Percentiles rank a stretch among this genome's conserved stretches.
These are phyloP conservation scores for Ochlodes sylvanus DNA, from an alignment of 2,888 invertebrate genomes.

Conservation along the genomic window DNA sequence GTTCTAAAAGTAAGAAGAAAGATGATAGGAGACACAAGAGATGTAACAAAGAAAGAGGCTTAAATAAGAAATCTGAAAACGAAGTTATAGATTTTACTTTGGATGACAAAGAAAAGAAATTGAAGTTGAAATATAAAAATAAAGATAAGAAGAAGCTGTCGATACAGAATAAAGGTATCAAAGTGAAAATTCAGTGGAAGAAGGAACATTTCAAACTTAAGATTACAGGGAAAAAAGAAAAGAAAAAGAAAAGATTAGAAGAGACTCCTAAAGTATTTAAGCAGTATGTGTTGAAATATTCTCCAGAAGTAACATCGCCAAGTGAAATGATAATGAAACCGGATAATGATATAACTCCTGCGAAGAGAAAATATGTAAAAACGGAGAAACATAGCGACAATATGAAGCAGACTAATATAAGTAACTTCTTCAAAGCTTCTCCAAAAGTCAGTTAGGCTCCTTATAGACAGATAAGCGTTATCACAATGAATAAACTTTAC, in stretches of 20 bases:
- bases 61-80: conserved; percentile 31
- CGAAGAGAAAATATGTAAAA: conserved; percentile 56
- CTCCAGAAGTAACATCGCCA: conserved; percentile 43
- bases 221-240: conserved; percentile 47
- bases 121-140: conserved; percentile 40
- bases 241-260: conserved; percentile 10
- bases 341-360: conserved; percentile 51
- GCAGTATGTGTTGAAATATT: conserved; percentile 66
- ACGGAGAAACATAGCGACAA: conserved; percentile 58
- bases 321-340: conserved; percentile 55
- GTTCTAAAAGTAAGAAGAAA: conserved; percentile 38
- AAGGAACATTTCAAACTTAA: conserved; percentile 55
- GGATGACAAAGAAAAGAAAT: conserved; percentile 15
- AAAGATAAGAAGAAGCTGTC: conserved; percentile 42
- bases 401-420: conserved; percentile 66
- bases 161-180: conserved; percentile 49
- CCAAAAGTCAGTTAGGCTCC: conserved; percentile 1
- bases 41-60: conserved; percentile 39
- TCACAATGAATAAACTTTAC: too few species aligned
- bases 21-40: conserved; percentile 39
- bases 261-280: conserved; percentile 46
- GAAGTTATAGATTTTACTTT: not conserved
- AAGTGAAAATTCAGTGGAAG: conserved; percentile 62
- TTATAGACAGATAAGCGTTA: too few species aligned
- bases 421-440: conserved; percentile 63